phyloP scores from a whole-genome alignment of 2,888 invertebrate species.

The Drosophila anomalata region DNA sequence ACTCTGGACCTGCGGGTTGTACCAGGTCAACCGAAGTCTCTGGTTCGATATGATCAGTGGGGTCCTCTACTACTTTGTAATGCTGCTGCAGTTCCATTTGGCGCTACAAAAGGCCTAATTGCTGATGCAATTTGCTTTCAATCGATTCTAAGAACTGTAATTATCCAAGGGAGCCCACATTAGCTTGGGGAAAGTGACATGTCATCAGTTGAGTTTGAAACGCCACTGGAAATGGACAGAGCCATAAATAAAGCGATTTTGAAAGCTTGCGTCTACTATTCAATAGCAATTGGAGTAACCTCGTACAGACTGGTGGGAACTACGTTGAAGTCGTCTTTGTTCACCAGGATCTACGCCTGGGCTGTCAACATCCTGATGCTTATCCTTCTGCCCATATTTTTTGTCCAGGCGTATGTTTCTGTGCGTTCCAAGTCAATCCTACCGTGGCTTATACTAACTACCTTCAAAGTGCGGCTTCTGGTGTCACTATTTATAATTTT shows the following conservation, averaged over 20 bases:
- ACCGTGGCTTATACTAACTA: not conserved
- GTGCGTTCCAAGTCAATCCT: not conserved
- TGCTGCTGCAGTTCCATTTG: constrained; percentile 38
- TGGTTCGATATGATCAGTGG: constrained; percentile 35
- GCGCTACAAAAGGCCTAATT: not conserved
- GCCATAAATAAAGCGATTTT: not conserved
- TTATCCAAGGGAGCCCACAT: not conserved
- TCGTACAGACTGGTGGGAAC: not conserved
- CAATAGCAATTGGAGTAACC: not conserved
- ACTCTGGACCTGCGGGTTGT: constrained; percentile 39
- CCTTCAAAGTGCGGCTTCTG: not conserved
- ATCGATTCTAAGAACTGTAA: not conserved
- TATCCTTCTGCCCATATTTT: not conserved
- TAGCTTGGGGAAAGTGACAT: not conserved
- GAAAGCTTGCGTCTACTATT: not conserved
- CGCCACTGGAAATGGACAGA: not conserved
- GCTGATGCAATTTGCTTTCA: not conserved
- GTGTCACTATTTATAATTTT: not conserved
- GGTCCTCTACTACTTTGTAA: constrained; percentile 17
- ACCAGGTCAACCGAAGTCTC: constrained; percentile 16
- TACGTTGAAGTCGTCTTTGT: not conserved
- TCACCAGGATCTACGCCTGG: not conserved
- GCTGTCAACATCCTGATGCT: not conserved
- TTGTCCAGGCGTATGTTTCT: not conserved
- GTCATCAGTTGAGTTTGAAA: not conserved